Percentiles rank a stretch among this genome's conserved stretches.
phyloP scores from a whole-genome alignment of 2,113 vertebrate species.

The Scomber colias region DNA sequence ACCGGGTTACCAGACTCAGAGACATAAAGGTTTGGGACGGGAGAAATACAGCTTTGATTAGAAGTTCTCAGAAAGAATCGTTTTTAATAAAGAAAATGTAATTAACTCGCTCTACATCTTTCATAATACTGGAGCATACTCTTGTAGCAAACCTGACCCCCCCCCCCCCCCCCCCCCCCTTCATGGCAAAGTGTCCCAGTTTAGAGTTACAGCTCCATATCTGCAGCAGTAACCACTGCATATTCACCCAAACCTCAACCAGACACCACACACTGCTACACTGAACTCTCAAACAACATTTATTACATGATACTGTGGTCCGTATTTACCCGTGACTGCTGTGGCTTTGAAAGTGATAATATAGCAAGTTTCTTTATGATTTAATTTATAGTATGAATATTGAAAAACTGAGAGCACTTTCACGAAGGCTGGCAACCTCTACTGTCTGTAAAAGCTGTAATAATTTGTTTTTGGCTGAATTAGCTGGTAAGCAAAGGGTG shows the following conservation, averaged over 20 bases:
- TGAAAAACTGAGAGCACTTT: neutral
- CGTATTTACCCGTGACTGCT: neutral
- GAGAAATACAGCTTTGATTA: constrained; percentile 26
- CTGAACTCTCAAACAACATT: neutral
- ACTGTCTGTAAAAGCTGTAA: neutral
- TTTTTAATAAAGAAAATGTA: constrained; percentile 53
- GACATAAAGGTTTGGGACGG: neutral
- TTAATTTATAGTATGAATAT: neutral
- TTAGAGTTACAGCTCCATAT: constrained; percentile 26
- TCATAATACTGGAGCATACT: constrained; percentile 3
- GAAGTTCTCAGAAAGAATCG: constrained; percentile 7
- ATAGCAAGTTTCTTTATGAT: neutral
- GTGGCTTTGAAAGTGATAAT: neutral
- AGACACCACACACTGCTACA: constrained; percentile 3
- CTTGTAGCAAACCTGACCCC: constrained; percentile 21
- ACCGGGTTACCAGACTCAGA: neutral
- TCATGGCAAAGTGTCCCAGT: constrained; percentile 32
- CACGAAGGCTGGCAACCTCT: neutral
- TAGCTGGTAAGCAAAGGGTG: too few species aligned
- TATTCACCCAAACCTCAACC: constrained; percentile 19
- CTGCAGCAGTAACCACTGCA: constrained; percentile 7
- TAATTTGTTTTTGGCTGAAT: neutral
- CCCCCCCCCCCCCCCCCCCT: constrained; percentile 21
- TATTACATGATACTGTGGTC: neutral
- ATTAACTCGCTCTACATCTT: constrained; percentile 42